Base-by-base conservation (phyloP, 2,888 invertebrate genomes). In the Horisme vitalbata region DNA sequence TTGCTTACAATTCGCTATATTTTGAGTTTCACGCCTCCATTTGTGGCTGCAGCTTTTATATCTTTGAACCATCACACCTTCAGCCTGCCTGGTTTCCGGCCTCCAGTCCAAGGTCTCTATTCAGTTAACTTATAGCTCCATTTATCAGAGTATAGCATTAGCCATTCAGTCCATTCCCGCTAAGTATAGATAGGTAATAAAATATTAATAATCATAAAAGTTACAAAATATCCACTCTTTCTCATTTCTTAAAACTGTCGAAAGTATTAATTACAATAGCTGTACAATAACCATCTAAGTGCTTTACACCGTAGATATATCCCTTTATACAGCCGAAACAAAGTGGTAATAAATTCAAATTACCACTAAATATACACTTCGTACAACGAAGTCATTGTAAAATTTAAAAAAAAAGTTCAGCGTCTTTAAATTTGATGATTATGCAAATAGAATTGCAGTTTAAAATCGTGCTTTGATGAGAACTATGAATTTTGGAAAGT, bases 351-450 rank as follows among this genome's bases (percentile, higher is more conserved):
- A 24, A 24, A 43, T 35, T 46, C 20, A 23, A 45, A 41, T 43
- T 45, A 35, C 38, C 20, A 13, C 30, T 38, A 34, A 45, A 18
- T 20, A 50, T 45, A 37, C 33, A 28, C 30, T 21, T 48, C 31
- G 18, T 23, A 7, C 10, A 45, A 20, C 26, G 18, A 8, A 15
- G 38, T 31, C 24, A 41, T 4, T n/a, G n/a, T 21, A 23, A 30
- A 28, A 10, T 13, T 28, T 18, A 34, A 35, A 11, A 35, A 41
- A 34, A 35, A 6, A 24, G 15, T 23, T 21, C 14, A 20, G 6
- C 20, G 39, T 45, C 18, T 35, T 38, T 36, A 44, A 51, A 45
- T 45, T 30, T 41, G 35, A 45, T 46, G 41, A 43, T 44, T 41
- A 51, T 49, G 38, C 39, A 28, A 44, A 45, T 44, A 14, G 30